Base-by-base conservation (phyloP, 2,888 invertebrate genomes). In the Drosophila macrospina region DNA sequence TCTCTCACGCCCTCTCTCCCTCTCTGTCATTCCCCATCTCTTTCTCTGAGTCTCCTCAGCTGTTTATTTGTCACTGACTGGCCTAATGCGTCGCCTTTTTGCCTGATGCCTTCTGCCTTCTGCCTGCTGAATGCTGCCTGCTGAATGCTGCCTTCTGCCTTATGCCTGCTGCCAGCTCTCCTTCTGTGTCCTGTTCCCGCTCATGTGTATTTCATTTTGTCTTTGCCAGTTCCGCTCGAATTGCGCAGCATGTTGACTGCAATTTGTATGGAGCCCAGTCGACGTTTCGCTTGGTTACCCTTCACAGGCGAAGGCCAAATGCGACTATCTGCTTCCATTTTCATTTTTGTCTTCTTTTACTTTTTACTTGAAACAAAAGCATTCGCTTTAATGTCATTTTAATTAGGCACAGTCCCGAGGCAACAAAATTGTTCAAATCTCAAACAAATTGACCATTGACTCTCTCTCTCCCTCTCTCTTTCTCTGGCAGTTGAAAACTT, bases 31-130 rank as follows among this genome's bases (percentile, higher is more conserved):
- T 39, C 52, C 30, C 36, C n/a, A 8, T 59, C n/a, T 32, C 45
- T 32, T 20, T 8, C 11, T 24, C 11, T 26, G 28, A 20, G 8
- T 44, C 68, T 55, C 28, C 44, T 41, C 67, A 68, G 52, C 78
- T 84, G 85, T 84, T 86, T 84, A 86, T 86, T 84, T 84, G 83
- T 84, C 85, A 86, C 80, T 84, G 83, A 70, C 74, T 70, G 74
- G 77, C 79, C 83, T 86, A 83, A 83, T 83, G 86, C 66, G 64
- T 60, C 62, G 70, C 71, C 74, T 74, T 69, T 55, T 11, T 44
- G 59, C 50, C 50, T 42, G 28, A 6, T 26, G 51, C 36, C 50
- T 20, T 1, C 1, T 20, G 20, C 74, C 77, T 69, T 55, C 11
- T 44, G 59, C 50, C 50, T 42, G 26, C 26, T 26, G n/a, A n/a